Percentiles rank a stretch among this genome's conserved stretches.
phyloP scores from a whole-genome alignment of 2,888 invertebrate genomes.

The Eilema depressum region DNA sequence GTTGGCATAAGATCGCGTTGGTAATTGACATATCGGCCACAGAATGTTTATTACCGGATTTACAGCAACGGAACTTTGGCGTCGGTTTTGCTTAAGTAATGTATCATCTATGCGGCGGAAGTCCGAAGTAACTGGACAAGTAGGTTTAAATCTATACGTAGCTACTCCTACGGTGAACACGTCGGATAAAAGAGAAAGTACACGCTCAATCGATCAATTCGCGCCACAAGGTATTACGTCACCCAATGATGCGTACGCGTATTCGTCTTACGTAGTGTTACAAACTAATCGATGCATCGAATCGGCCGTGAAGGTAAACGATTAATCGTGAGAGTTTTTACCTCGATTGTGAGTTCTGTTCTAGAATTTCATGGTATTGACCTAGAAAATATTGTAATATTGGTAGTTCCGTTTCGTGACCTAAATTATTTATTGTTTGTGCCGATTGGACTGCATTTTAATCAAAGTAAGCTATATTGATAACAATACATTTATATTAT shows the following conservation, averaged over 20 bases:
- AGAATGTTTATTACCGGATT: no score
- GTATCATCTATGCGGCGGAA: neutral
- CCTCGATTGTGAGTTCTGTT: conserved; percentile 18
- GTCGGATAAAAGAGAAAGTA: conserved; percentile 69
- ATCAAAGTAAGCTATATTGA: neutral
- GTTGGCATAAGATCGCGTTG: no score
- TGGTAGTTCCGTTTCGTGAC: neutral
- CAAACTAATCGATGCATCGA: conserved; percentile 36
- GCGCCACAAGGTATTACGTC: conserved; percentile 48
- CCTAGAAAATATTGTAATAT: conserved; percentile 16
- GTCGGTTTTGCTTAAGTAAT: no score
- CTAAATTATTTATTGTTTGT: neutral
- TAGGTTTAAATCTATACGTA: neutral
- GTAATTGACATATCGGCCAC: no score
- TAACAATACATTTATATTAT: neutral
- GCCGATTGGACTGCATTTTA: neutral
- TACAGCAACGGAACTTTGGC: no score
- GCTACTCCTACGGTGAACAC: neutral
- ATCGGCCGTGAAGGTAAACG: conserved; percentile 25
- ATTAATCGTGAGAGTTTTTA: conserved; percentile 25
- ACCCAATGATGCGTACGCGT: conserved; percentile 59
- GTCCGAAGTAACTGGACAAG: neutral
- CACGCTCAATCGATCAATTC: conserved; percentile 57
- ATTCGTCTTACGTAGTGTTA: conserved; percentile 29
- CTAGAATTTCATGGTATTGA: conserved; percentile 19